A percentile compares a stretch with the other conserved stretches of the same genome.
Conservation (phyloP, 2,797 vertebrate species). For the Catostomus latipinnis region DNA sequence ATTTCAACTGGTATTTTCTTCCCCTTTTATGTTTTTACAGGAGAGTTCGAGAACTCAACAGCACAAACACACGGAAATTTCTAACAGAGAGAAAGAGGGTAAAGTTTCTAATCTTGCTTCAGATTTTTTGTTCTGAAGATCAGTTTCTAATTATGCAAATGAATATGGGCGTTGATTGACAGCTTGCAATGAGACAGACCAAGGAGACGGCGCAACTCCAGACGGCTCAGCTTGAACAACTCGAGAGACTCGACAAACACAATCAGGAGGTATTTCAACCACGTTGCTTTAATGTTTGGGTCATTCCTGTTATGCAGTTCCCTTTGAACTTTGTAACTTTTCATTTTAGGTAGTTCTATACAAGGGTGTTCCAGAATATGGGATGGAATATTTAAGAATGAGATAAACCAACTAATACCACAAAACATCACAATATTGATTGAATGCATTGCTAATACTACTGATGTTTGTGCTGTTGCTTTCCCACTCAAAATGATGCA, state of each 20-base stretch:
- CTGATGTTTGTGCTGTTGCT: no score
- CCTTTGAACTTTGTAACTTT: background rate
- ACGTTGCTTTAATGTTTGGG: background rate
- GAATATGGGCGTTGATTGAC: slow-evolving; percentile 37
- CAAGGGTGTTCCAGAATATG: background rate
- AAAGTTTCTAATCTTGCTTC: slow-evolving; percentile 49
- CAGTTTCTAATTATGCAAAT: slow-evolving; percentile 15
- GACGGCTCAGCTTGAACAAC: slow-evolving; percentile 84
- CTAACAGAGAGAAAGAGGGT: slow-evolving; percentile 89
- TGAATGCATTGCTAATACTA: background rate
- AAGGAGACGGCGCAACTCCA: slow-evolving; percentile 87
- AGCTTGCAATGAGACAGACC: slow-evolving; percentile 86
- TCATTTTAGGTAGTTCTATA: background rate
- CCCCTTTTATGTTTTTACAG: slow-evolving; percentile 66
- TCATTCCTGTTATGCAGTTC: background rate
- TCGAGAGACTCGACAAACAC: slow-evolving; percentile 84
- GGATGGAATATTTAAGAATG: background rate
- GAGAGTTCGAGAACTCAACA: slow-evolving; percentile 88
- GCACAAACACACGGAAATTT: slow-evolving; percentile 90
- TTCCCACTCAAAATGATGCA: no score
- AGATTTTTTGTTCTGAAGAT: background rate
- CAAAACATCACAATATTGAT: background rate
- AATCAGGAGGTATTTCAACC: slow-evolving; percentile 81
- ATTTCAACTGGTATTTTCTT: background rate
- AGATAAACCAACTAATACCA: no score